phyloP scores from a whole-genome alignment of 35 echinoderm and acorn worm species.

The Ophioderma brevispina region DNA sequence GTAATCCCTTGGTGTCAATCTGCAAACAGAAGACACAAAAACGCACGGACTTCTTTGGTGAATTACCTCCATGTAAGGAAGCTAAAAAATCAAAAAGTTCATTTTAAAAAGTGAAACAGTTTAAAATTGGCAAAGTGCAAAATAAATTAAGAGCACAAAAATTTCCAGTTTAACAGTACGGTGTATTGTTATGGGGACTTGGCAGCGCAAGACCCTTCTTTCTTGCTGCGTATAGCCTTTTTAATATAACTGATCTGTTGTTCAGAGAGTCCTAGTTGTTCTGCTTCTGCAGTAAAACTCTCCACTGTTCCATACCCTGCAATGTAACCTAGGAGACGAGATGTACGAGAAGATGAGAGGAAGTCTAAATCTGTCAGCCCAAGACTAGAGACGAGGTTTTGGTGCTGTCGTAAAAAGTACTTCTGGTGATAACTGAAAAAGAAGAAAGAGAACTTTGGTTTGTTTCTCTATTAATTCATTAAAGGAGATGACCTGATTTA shows the following conservation, averaged over 20 bases:
- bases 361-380: constrained; percentile 61
- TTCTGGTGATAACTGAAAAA: constrained; percentile 89
- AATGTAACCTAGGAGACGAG: constrained; percentile 78
- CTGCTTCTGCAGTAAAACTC: constrained; percentile 52
- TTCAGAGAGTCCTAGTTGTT: constrained; percentile 34
- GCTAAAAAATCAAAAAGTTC: too few relatives aligned
- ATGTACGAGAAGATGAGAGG: constrained; percentile 46
- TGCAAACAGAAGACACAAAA: too few relatives aligned
- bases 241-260: constrained; percentile 47
- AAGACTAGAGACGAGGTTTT: constrained; percentile 53
- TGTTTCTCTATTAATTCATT: too few relatives aligned
- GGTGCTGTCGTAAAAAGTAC: constrained; percentile 86
- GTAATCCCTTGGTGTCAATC: too few relatives aligned
- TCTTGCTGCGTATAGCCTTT: neutral
- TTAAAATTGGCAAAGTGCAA: too few relatives aligned
- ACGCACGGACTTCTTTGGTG: too few relatives aligned
- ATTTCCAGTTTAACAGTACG: too few relatives aligned
- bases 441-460: constrained; percentile 1
- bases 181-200: neutral
- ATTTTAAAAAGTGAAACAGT: too few relatives aligned
- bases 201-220: neutral
- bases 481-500: too few relatives aligned
- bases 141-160: too few relatives aligned
- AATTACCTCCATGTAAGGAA: too few relatives aligned
- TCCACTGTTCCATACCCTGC: constrained; percentile 60